Conservation (phyloP, 2,113 vertebrate genomes). For the Centrocercus urophasianus region DNA sequence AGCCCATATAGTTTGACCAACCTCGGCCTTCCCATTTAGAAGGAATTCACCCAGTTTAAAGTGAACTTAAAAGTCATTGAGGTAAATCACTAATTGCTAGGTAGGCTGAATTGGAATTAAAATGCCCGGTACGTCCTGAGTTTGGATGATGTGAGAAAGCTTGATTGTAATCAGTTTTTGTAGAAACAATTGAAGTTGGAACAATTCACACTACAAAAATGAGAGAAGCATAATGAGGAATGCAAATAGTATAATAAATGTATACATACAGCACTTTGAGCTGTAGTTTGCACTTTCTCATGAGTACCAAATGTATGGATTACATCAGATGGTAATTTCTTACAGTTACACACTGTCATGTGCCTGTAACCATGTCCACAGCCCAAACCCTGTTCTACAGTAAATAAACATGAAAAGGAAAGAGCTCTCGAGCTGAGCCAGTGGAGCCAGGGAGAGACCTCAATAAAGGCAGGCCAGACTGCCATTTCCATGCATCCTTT, state of each 20-base stretch:
- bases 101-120: not conserved
- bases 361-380: not conserved
- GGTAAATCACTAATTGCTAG: not conserved
- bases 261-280: not conserved
- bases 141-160: not conserved
- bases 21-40: not conserved
- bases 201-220: not conserved
- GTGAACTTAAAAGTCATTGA: not conserved
- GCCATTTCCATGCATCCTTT: not conserved
- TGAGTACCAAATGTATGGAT: not conserved
- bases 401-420: not conserved
- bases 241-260: not conserved
- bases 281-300: not conserved
- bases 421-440: not conserved
- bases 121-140: not conserved
- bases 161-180: not conserved
- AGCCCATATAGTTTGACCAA: not conserved
- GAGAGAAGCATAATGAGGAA: not conserved
- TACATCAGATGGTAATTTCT: not conserved
- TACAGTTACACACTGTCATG: not conserved
- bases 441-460: not conserved
- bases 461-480: not conserved
- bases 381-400: not conserved
- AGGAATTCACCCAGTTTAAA: not conserved
- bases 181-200: not conserved